These are phyloP conservation scores for Meriones psammophilus DNA, from an alignment of 2,797 vertebrate genomes.

Conservation along the genomic window DNA sequence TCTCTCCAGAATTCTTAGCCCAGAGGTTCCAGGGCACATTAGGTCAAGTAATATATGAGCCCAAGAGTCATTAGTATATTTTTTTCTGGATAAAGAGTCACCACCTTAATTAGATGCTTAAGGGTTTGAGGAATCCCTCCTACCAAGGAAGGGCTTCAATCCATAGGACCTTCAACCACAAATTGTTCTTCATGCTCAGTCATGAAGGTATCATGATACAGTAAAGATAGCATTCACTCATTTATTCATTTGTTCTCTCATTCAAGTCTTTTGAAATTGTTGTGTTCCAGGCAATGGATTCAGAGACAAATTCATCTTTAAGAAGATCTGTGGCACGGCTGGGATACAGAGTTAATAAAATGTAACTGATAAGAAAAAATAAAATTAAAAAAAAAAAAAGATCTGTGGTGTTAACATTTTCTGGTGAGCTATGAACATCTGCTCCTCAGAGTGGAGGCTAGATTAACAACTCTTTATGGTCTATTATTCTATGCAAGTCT, in stretches of 20 bases:
- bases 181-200: neutral
- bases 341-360: no score
- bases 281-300: neutral
- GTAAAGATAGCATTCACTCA: neutral
- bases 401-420: neutral
- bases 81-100: neutral
- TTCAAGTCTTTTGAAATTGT: neutral
- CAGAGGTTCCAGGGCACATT: neutral
- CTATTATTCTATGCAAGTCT: neutral
- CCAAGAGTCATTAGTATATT: neutral
- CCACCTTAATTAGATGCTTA: neutral
- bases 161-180: neutral
- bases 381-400: neutral
- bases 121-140: neutral
- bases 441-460: neutral
- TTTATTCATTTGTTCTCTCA: neutral
- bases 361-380: no score
- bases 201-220: neutral
- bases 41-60: neutral
- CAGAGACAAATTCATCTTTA: constrained; percentile 29
- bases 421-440: neutral
- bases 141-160: neutral
- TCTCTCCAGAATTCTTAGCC: neutral
- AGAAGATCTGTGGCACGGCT: neutral
- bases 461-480: neutral